A percentile compares a stretch with the other conserved stretches of the same genome.
phyloP scores from a whole-genome alignment of 64 coral and sea anemone species.

The Trachythela sp. region DNA sequence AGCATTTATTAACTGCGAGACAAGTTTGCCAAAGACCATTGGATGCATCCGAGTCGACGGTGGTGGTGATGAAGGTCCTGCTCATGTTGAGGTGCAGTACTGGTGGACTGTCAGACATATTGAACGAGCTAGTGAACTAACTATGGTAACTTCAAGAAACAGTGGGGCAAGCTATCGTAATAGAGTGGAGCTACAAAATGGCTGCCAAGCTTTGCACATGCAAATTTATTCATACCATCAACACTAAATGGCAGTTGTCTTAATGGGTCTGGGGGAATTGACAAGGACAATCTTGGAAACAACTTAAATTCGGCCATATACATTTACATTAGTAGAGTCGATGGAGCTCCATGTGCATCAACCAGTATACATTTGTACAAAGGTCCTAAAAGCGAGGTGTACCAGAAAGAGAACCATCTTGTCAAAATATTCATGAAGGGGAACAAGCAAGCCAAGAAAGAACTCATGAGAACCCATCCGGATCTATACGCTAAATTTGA shows the following conservation, averaged over 20 bases:
- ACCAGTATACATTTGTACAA: not conserved
- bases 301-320: constrained; percentile 10
- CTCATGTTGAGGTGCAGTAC: constrained; percentile 9
- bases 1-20: not conserved
- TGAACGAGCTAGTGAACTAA: not conserved
- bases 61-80: not conserved
- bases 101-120: constrained; percentile 7
- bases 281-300: not conserved
- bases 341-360: constrained; percentile 20
- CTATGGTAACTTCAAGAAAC: constrained; percentile 31
- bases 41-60: not conserved
- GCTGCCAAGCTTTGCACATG: constrained; percentile 15
- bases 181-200: constrained; percentile 34
- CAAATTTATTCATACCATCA: constrained; percentile 31
- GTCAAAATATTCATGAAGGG: constrained; percentile 25
- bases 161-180: constrained; percentile 42
- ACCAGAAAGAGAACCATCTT: not conserved
- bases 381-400: not conserved
- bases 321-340: constrained; percentile 5
- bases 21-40: not conserved
- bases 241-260: not conserved
- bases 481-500: constrained; percentile 17
- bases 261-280: not conserved
- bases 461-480: not conserved
- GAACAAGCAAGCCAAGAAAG: not conserved